These are phyloP conservation scores for Gnatocerus cornutus DNA, from an alignment of 2,888 invertebrate species.

Conservation along the genomic window DNA sequence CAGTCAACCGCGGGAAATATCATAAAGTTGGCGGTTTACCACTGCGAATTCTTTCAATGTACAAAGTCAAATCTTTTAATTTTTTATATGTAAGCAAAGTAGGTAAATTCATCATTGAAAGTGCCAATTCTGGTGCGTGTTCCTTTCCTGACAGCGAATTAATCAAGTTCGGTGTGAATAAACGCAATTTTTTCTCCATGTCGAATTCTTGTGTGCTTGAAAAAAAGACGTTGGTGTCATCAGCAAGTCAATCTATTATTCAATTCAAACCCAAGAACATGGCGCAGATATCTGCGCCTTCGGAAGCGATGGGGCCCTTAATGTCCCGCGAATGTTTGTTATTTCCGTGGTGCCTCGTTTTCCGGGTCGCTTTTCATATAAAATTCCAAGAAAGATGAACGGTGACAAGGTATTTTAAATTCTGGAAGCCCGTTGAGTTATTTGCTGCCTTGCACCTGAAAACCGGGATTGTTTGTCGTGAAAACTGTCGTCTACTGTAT, in stretches of 20 bases:
- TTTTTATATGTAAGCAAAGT: too few species aligned
- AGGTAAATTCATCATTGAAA: too few species aligned
- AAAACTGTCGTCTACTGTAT: slow-evolving; percentile 47
- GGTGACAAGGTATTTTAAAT: slow-evolving; percentile 57
- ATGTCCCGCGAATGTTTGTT: slow-evolving; percentile 44
- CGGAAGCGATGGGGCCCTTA: slow-evolving; percentile 31
- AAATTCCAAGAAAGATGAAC: slow-evolving; percentile 57
- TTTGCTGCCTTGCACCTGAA: slow-evolving; percentile 53
- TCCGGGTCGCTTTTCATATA: slow-evolving; percentile 49
- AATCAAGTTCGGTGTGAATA: too few species aligned
- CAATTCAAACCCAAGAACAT: slow-evolving; percentile 13
- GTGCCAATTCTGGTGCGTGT: too few species aligned
- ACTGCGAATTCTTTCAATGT: too few species aligned
- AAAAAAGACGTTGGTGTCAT: slow-evolving; percentile 1
- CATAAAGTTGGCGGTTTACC: not conserved
- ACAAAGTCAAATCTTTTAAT: too few species aligned
- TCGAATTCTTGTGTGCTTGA: not conserved
- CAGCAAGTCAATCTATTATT: slow-evolving; percentile 18
- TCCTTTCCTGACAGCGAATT: too few species aligned
- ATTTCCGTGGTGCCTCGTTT: slow-evolving; percentile 41
- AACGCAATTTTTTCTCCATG: not conserved
- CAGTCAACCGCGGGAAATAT: not conserved
- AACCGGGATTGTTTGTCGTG: slow-evolving; percentile 52
- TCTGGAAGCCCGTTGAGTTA: slow-evolving; percentile 52
- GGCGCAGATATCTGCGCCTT: slow-evolving; percentile 18